Base-by-base conservation (phyloP, 1,140 invertebrate genomes). In the Papilio xuthus region DNA sequence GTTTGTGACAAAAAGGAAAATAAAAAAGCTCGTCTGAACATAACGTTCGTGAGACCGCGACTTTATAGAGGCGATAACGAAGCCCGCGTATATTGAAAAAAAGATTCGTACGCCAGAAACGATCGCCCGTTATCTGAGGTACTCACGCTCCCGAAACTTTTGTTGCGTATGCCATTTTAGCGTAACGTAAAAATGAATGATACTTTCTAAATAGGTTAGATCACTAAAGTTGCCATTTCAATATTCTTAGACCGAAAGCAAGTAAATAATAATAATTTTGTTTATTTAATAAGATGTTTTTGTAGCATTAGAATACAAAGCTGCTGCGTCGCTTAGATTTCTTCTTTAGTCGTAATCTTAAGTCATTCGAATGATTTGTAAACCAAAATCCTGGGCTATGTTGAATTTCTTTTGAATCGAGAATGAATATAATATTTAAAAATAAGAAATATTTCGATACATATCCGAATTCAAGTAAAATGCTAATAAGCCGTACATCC, bases 31-130 rank as follows among this genome's bases (percentile, higher is more conserved):
- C 80, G 84, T 81, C 81, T 82, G 82, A 76, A 80, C 78, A 76
- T 77, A 63, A 23, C 41, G 71, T 73, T n/a, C 71, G 79, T 74
- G 81, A 67, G 80, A 78, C 81, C 72, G 63, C 83, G 83, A 83
- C 82, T 84, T 87, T 87, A 84, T 83, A 83, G 80, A 78, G 50
- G 44, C 78, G 83, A 84, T 84, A 84, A 84, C 83, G 80, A 81
- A 84, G 77, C 83, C 77, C 20, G 60, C 60, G 60, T 67, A 76
- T 69, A 78, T 74, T 47, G 75, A 73, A 79, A 77, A 82, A 82
- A 78, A 56, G 32, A 72, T 79, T 70, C 78, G 74, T 78, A 69
- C 69, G 67, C 74, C 77, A 78, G 69, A 82, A 79, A 80, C 79
- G 72, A 80, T 82, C 78, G 78, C 74, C 80, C 72, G 69, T 76